Base-by-base conservation (phyloP, 2,113 vertebrate genomes). In the Xiphias gladius region DNA sequence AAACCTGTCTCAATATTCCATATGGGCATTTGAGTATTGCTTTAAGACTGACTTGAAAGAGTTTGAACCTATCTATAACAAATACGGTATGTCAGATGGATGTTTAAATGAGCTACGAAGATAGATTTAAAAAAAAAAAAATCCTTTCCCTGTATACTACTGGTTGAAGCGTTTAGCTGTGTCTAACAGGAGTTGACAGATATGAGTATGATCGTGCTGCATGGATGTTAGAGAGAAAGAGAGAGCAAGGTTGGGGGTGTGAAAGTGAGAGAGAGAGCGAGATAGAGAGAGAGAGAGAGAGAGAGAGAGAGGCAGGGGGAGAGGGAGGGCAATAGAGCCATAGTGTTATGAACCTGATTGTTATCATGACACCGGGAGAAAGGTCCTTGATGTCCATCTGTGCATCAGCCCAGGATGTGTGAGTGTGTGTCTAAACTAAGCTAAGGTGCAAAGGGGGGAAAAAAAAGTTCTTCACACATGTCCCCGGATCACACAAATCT, bases 121-220 rank as follows among this genome's bases (percentile, higher is more conserved):
- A 59, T 19, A 6, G 43, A 55, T 62, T 24, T 55, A 16, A 24
- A 54, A 28, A 84, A 72, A 61, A 62, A 54, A 57, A 86, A 70
- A 63, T 62, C 41, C 65, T 74, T 26, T 48, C 32, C n/a, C 16
- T 68, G 3, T 35, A 32, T 37, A 43, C 5, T 37, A 7, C 73
- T 80, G 70, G 73, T 64, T 65, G 66, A 72, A 55, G 67, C 30
- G 14, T 54, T 50, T 43, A 8, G 48, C 72, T 85, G 88, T 79
- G 87, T 86, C 87, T 91, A 91, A 94, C 86, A 30, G 54, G 79
- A 91, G 76, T 4, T 89, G 89, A 93, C 93, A 94, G 92, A 88
- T 87, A 95, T 86, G 86, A 81, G 85, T 66, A 80, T 72, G 83
- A 92, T 91, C 78, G 66, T 41, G 72, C 78, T 86, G 78, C 83